phyloP scores from a whole-genome alignment of 2,797 vertebrate species.

The Dallia pectoralis region DNA sequence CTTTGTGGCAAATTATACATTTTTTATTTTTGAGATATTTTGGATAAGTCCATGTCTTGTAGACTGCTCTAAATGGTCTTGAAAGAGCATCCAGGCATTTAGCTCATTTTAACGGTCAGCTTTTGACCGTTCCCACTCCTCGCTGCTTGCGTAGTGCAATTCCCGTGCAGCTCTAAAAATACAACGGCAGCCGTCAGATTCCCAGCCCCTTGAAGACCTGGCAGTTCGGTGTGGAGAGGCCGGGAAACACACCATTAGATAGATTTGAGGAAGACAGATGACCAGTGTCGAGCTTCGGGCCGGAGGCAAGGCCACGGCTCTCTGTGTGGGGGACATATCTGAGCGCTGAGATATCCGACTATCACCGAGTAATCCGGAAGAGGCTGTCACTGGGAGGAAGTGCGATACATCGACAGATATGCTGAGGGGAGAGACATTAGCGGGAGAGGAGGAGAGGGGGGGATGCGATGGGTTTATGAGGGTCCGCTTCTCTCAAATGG shows the following conservation, averaged over 20 bases:
- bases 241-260: conserved; percentile 54
- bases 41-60: conserved; percentile 40
- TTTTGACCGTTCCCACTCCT: conserved; percentile 30
- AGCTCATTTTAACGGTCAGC: conserved; percentile 55
- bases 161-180: conserved; percentile 69
- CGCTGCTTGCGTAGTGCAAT: conserved; percentile 48
- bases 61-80: conserved; percentile 40
- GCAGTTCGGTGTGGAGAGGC: conserved; percentile 39
- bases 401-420: conserved; percentile 38
- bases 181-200: conserved; percentile 58
- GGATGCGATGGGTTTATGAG: conserved; percentile 18
- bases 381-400: conserved; percentile 53
- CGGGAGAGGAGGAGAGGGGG: conserved; percentile 26
- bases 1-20: conserved; percentile 64
- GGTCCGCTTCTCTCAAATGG: conserved; percentile 17
- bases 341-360: conserved; percentile 47
- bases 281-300: conserved; percentile 27
- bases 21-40: conserved; percentile 68
- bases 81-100: conserved; percentile 52
- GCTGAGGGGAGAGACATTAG: conserved; percentile 30
- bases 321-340: conserved; percentile 23
- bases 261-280: conserved; percentile 64
- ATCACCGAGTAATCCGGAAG: conserved; percentile 61
- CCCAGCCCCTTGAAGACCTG: conserved; percentile 40
- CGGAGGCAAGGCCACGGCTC: conserved; percentile 17